These are phyloP conservation scores for Chromoteleia sp. DNA, from an alignment of 2,888 invertebrate genomes.

Conservation along the genomic window DNA sequence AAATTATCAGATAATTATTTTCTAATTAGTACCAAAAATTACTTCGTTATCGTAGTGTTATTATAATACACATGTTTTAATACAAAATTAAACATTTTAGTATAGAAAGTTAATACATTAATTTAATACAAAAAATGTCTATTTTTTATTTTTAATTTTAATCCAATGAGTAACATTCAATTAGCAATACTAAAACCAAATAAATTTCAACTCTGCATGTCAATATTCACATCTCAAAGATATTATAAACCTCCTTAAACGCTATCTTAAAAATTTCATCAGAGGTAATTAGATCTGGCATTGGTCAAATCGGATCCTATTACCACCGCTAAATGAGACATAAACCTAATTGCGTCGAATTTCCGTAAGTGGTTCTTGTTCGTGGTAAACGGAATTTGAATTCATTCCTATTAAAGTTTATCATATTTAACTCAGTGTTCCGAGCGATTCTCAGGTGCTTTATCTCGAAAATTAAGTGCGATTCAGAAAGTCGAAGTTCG, in stretches of 20 bases:
- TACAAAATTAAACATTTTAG: too few species aligned
- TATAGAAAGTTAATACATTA: too few species aligned
- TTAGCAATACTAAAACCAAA: too few species aligned
- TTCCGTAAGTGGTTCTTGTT: slow-evolving; percentile 34
- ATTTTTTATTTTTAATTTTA: too few species aligned
- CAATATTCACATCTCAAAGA: background rate
- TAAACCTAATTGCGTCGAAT: slow-evolving; percentile 46
- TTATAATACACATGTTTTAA: too few species aligned
- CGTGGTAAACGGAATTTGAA: slow-evolving; percentile 25
- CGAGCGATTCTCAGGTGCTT: slow-evolving; percentile 4
- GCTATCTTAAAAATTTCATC: slow-evolving; percentile 3
- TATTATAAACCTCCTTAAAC: background rate
- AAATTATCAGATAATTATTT: too few species aligned
- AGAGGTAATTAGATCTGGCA: slow-evolving; percentile 25
- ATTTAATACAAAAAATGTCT: too few species aligned
- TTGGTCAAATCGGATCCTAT: slow-evolving; percentile 24
- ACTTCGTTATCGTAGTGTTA: too few species aligned
- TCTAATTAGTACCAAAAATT: too few species aligned
- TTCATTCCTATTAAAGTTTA: slow-evolving; percentile 39
- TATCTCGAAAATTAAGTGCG: slow-evolving; percentile 32
- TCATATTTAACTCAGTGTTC: slow-evolving; percentile 42
- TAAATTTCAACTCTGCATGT: too few species aligned
- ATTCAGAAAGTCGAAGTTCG: slow-evolving; percentile 13
- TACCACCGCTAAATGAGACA: slow-evolving; percentile 12
- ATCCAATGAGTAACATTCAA: too few species aligned